These are phyloP conservation scores for Sphenodon punctatus DNA, from an alignment of 2,797 vertebrate species.

Conservation along the genomic window DNA sequence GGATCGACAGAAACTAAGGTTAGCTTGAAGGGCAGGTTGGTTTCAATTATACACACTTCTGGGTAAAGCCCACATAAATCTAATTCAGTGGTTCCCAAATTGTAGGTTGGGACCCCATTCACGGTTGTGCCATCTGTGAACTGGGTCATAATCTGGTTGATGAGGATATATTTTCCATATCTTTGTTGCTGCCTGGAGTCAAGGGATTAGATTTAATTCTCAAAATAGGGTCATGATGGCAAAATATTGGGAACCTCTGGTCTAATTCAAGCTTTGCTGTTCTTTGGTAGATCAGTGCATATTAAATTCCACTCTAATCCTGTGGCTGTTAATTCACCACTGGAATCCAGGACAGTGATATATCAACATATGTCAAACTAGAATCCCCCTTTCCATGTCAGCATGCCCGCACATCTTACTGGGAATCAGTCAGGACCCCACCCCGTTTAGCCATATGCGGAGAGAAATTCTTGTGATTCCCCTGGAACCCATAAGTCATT, in stretches of 20 bases:
- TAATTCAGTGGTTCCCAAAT: no score
- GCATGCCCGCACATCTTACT: not conserved
- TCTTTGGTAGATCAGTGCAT: not conserved
- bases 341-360: not conserved
- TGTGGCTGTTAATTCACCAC: accelerated
- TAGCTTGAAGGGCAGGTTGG: not conserved
- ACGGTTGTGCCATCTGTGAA: no score
- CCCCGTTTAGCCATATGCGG: not conserved
- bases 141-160: no score
- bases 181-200: no score
- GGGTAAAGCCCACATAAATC: accelerated
- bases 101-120: no score
- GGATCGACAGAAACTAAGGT: conserved; percentile 76
- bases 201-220: no score
- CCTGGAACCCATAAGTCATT: no score
- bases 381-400: not conserved
- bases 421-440: no score
- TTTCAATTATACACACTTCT: not conserved
- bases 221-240: no score
- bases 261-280: not conserved
- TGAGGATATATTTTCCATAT: no score
- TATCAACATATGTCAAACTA: no score
- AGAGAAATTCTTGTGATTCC: not conserved
- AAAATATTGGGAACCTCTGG: no score
- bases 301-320: not conserved